Base-by-base conservation (phyloP, 2,888 invertebrate species). In the Ormyrus rosae region DNA sequence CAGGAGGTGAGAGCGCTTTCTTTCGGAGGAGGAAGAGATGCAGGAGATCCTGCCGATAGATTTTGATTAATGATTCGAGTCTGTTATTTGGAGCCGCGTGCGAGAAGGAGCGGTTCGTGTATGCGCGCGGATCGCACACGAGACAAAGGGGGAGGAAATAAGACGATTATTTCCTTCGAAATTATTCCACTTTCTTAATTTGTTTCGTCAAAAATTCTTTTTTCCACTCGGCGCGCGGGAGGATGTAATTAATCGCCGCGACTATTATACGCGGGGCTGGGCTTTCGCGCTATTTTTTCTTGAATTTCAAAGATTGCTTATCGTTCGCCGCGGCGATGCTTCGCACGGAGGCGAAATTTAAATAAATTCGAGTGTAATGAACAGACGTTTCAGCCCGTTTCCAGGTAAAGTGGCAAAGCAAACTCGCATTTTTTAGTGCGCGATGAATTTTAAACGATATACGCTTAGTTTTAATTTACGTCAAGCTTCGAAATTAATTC, bases 31-130 rank as follows among this genome's bases (percentile, higher is more conserved):
- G 60, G 46, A 50, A 71, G 80, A 80, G 64, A 72, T 53, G 68
- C 63, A 46, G 13, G 60, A 75, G 73, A 84, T 83, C 82, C 84
- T 83, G 84, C 83, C 85, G 85, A 85, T 84, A 81, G 84, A 85
- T 85, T 84, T 84, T 85, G 85, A 85, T 85, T 85, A 84, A 85
- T 85, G 85, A 83, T 83, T 82, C 67, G 48, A 58, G 78, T 70
- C 78, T 58, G 67, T 77, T 67, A 73, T 72, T 75, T 79, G 58
- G 63, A 58, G 63, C 64, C 50, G 50, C 56, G 6, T 55, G 60
- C 48, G 51, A 50, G 56, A 53, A 73, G 56, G 60, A 73, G 69
- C 34, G 34, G 34, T 4, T 64, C 13, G 46, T 48, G 61, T 7
- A 7, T 34, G 77, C 72, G 71, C 76, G 45, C 48, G n/a, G 46